phyloP scores from a whole-genome alignment of 1,140 invertebrate genomes.

The Stenopsyche tienmushanensis region DNA sequence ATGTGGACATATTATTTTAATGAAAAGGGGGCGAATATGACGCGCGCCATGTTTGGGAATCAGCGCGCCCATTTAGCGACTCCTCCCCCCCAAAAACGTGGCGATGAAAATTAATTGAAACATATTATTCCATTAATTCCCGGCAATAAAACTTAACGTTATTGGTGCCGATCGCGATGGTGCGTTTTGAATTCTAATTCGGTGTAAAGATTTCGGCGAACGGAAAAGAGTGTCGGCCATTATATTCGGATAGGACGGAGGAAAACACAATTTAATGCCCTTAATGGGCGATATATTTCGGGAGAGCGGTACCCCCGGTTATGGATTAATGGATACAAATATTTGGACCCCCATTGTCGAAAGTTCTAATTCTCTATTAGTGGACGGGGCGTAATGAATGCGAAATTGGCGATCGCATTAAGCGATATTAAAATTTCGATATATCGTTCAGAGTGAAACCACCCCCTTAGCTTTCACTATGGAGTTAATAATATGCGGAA shows the following conservation, averaged over 20 bases:
- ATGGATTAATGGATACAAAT: neutral
- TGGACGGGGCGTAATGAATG: neutral
- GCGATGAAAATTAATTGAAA: slow-evolving; percentile 35
- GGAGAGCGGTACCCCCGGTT: no score
- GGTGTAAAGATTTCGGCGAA: neutral
- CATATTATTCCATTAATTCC: slow-evolving; percentile 38
- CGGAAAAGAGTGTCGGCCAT: neutral
- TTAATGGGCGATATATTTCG: neutral
- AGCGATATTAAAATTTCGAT: neutral
- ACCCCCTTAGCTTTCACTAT: neutral
- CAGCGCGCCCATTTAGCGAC: no score
- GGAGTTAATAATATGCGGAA: neutral
- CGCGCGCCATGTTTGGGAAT: no score
- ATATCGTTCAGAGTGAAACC: neutral
- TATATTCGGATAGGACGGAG: neutral
- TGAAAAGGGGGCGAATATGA: no score
- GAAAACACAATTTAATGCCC: neutral
- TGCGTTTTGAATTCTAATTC: slow-evolving; percentile 26
- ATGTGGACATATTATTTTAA: no score
- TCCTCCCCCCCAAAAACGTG: no score
- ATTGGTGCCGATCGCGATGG: slow-evolving; percentile 18
- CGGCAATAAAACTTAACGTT: slow-evolving; percentile 35
- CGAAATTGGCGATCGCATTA: neutral
- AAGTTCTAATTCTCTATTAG: neutral
- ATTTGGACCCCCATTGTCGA: neutral